Evolutionary conservation across 2,113 vertebrate genomes (phyloP).

Genomic region (Petaurus breviceps): DNA sequence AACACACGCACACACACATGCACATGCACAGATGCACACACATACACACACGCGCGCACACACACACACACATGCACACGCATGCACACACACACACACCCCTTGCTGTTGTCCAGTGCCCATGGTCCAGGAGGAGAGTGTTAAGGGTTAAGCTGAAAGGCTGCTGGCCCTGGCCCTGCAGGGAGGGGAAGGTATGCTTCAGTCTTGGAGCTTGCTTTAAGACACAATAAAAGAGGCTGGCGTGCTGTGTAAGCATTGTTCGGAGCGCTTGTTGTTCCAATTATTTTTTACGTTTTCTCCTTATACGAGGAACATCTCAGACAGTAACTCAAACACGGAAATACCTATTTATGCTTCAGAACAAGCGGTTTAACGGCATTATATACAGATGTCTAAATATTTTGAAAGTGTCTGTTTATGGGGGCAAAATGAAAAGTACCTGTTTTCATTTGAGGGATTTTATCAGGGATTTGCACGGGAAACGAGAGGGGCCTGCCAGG

Average conservation of each 20-base stretch:
- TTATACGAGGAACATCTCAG: conserved; percentile 83
- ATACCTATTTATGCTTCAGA: conserved; percentile 89
- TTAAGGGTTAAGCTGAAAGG: conserved; percentile 57
- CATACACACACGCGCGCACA: not conserved
- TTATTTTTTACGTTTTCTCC: conserved; percentile 83
- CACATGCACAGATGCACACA: no score
- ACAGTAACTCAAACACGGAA: conserved; percentile 87
- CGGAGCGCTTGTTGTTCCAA: conserved; percentile 77
- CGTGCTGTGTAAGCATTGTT: conserved; percentile 83
- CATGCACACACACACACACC: not conserved
- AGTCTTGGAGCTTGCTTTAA: conserved; percentile 74
- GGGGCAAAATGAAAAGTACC: conserved; percentile 88
- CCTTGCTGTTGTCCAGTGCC: not conserved
- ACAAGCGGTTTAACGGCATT: conserved; percentile 90
- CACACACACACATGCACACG: not conserved
- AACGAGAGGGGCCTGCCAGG: conserved; percentile 73
- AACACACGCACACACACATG: no score
- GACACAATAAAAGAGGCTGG: conserved; percentile 81
- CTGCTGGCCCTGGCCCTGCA: not conserved
- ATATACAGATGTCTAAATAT: conserved; percentile 91
- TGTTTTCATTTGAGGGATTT: conserved; percentile 86
- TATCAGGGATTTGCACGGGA: conserved; percentile 82
- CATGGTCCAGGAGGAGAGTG: not conserved
- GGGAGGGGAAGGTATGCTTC: conserved; percentile 19
- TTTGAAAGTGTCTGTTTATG: conserved; percentile 88